Base-by-base conservation (phyloP, 2,797 vertebrate genomes). In the Sparidentex hasta region DNA sequence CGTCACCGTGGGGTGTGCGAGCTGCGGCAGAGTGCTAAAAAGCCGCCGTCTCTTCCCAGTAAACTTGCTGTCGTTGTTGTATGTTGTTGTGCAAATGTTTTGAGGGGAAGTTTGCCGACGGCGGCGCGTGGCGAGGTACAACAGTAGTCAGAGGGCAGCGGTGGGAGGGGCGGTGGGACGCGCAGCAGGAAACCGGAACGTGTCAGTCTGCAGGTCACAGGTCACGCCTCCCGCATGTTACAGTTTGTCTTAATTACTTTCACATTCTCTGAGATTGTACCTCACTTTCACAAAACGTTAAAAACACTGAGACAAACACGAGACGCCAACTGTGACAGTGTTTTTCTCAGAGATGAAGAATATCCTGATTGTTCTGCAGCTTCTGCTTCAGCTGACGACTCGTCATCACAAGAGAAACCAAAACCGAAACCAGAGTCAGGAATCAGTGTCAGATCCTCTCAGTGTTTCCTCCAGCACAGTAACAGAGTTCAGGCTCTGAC, bases 31-130 rank as follows among this genome's bases (percentile, higher is more conserved):
- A 70, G 90, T 84, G 90, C 80, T 90, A 92, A 90, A 70, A 87
- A 88, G 87, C 85, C 69, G 67, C 59, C 65, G 70, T 87, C 83
- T 79, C 81, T 69, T 90, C 87, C 48, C 72, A 65, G 65, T 58
- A 76, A 88, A 89, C 83, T 88, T 73, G 64, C 8, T 68, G 81
- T 9, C 18, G 55, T 75, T 83, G 74, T 87, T 87, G 81, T 74
- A 54, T 83, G 81, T 89, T 90, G 81, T 89, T 91, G 87, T 88
- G 80, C 86, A 90, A 92, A 91, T 88, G 88, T 90, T 91, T 88
- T 74, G 87, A 76, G 80, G 64, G 55, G 71, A 90, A 89, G 83
- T 87, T 90, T 90, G 86, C 80, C 44, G 86, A 86, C 78, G 76
- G 18, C 27, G 58, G 38, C 68, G 68, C 46, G 4, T 7, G 41